Conservation (phyloP, 2,797 vertebrate species). For the Schizothorax lantsangensis region DNA sequence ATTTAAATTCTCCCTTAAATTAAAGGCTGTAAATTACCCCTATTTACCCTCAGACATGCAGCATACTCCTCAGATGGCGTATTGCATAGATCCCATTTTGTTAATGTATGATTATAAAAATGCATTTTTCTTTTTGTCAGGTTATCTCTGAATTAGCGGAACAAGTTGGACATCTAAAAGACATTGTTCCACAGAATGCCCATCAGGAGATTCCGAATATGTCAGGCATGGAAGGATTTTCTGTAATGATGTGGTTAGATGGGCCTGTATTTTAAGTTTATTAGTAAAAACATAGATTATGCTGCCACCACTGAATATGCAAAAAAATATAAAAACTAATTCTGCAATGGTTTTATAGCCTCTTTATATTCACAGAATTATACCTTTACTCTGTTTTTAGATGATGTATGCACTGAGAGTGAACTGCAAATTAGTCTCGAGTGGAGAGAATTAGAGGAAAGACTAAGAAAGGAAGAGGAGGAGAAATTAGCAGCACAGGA, state of each 20-base stretch:
- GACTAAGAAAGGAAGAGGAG: constrained; percentile 71
- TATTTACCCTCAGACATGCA: not conserved
- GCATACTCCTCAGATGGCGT: not conserved
- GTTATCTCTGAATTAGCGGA: constrained; percentile 73
- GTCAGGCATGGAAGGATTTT: constrained; percentile 54
- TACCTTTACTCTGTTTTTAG: constrained; percentile 51
- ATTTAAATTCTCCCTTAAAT: not conserved
- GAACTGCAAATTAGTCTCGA: constrained; percentile 72
- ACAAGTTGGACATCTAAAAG: not conserved
- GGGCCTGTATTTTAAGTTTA: not conserved
- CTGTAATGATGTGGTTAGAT: not conserved
- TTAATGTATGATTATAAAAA: not conserved
- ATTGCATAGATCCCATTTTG: not conserved
- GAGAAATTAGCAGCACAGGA: constrained; percentile 65
- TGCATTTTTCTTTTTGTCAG: constrained; percentile 68
- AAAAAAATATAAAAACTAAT: not conserved
- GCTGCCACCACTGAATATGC: not conserved
- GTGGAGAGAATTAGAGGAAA: constrained; percentile 73
- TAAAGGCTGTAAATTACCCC: not conserved
- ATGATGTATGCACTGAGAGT: constrained; percentile 68
- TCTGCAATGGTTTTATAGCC: not conserved
- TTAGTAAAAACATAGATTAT: not conserved
- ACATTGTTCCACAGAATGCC: not conserved
- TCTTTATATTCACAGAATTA: not conserved
- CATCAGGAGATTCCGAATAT: not conserved